phyloP scores from a whole-genome alignment of 2,888 invertebrate genomes.

The Spilosoma lubricipeda region DNA sequence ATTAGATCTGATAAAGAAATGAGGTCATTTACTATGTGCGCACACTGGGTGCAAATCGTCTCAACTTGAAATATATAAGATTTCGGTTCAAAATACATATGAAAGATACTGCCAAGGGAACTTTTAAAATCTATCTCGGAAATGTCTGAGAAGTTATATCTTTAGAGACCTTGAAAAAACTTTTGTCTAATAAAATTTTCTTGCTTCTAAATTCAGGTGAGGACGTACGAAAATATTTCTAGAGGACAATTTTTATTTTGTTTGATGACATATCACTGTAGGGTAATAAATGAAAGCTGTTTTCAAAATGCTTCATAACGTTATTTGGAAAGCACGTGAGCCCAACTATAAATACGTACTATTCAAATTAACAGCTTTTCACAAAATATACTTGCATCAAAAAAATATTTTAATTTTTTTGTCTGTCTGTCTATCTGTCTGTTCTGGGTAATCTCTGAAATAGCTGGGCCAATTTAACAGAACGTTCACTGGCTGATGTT shows the following conservation, averaged over 20 bases:
- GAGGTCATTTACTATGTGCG: neutral
- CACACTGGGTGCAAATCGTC: neutral
- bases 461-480: too few species aligned
- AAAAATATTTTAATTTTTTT: too few species aligned
- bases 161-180: constrained; percentile 16
- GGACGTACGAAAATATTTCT: constrained; percentile 28
- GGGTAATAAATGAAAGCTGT: constrained; percentile 9
- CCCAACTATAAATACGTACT: too few species aligned
- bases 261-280: constrained; percentile 17
- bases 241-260: constrained; percentile 18
- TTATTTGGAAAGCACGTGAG: constrained; percentile 18
- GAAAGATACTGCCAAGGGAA: neutral
- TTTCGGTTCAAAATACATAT: neutral
- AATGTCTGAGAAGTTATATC: constrained; percentile 28
- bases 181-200: constrained; percentile 22
- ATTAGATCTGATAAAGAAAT: neutral
- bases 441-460: too few species aligned
- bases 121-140: neutral
- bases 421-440: too few species aligned
- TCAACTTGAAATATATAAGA: constrained; percentile 3
- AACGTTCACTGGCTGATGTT: too few species aligned
- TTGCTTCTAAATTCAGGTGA: constrained; percentile 4
- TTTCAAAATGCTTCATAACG: constrained; percentile 16
- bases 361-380: too few species aligned
- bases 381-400: too few species aligned